Evolutionary conservation across 2,113 vertebrate genomes (phyloP), one percentile per base, ranked within the genome.

Genomic region (Gallinago media): DNA sequence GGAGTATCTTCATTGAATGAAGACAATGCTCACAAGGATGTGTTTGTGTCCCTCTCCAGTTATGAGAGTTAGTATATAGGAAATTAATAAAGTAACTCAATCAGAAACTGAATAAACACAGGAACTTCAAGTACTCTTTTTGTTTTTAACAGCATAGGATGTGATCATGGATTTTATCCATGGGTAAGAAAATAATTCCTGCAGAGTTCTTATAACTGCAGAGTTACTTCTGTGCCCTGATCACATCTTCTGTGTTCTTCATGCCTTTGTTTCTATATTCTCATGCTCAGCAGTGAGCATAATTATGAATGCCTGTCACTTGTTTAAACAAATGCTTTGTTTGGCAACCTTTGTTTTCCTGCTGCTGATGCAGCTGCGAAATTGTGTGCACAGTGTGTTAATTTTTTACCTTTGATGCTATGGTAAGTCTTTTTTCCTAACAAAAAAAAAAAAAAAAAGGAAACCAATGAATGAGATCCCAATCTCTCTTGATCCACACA

Each of bases 371-470:
- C 92, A 80, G 91, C 93, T 96, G 93, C 88, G 94, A 89, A 96
- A 89, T 9, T 86, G 91, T 97, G 91, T 91, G 96, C 92, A 87
- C 66, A 96, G 92, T 82, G 91, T 95, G 97, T 96, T 97, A 95
- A 97, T 93, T 97, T 97, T 96, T 96, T 96, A 96, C 95, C 85
- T 95, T 90, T 87, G 90, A 96, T 93, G 63, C 85, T 89, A 38
- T 31, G 34, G 59, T 63, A 73, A 85, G 61, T 17, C 67, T 73
- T 70, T 66, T 67, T 59, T 20, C 42, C 54, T 65, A 55, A 88
- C 59, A 49, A 67, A 46, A 63, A 50, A 32, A 81, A 83, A 84
- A 67, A 72, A 32, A 81, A 83, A 84, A 67, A 67, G 34, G 85
- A 95, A 97, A 78, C 59, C 63, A 73, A 32, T 89, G 95, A 97